phyloP scores from a whole-genome alignment of 2,888 invertebrate genomes.

The Eucera pruinosa region DNA sequence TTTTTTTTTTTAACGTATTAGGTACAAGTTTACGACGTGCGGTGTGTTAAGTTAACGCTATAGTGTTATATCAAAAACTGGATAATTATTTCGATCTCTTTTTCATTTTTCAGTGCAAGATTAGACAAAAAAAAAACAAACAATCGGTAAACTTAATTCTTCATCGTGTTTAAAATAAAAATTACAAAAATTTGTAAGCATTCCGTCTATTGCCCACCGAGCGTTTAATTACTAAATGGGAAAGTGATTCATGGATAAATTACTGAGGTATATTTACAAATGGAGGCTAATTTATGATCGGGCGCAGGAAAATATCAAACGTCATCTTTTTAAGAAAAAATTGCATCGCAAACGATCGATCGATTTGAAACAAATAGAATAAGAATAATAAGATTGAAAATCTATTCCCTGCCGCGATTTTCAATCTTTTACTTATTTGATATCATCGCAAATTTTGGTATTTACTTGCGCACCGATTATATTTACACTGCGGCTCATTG shows the following conservation, averaged over 20 bases:
- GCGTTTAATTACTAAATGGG: constrained; percentile 37
- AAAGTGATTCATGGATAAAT: constrained; percentile 57
- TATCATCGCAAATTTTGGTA: constrained; percentile 53
- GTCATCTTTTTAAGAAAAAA: constrained; percentile 4
- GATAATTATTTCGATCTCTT: constrained; percentile 1
- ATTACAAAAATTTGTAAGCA: constrained; percentile 46
- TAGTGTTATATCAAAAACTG: constrained; percentile 19
- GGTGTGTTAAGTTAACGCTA: not conserved
- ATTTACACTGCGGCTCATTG: constrained; percentile 32
- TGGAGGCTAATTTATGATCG: constrained; percentile 51
- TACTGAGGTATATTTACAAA: constrained; percentile 72
- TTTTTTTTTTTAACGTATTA: constrained; percentile 26
- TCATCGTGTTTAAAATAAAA: constrained; percentile 45
- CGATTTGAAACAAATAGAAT: constrained; percentile 18
- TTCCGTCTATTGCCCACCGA: constrained; percentile 27
- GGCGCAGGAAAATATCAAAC: constrained; percentile 67
- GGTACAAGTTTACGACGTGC: constrained; percentile 14
- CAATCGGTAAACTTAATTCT: constrained; percentile 29
- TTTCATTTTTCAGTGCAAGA: constrained; percentile 7
- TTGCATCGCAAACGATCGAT: constrained; percentile 12
- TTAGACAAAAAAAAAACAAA: constrained; percentile 37
- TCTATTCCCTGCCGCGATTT: constrained; percentile 13
- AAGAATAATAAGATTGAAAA: constrained; percentile 25
- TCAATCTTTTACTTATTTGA: constrained; percentile 11
- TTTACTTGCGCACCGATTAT: constrained; percentile 60